Conservation (phyloP, 2,797 vertebrate species). For the Limnodromus scolopaceus region DNA sequence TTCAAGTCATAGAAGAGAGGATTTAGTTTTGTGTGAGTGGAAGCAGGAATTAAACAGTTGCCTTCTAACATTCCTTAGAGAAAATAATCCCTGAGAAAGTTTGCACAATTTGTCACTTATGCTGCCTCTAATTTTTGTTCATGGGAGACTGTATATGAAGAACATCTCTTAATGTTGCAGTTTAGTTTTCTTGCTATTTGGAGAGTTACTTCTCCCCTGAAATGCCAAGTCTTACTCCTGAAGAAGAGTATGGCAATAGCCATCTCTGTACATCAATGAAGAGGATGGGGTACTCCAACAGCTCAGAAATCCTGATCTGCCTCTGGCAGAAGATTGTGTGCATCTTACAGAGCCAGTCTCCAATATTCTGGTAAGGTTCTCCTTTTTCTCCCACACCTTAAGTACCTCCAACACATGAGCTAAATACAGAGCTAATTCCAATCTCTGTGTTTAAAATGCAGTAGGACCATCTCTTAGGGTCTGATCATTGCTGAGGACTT, state of each 20-base stretch:
- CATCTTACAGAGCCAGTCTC: background rate
- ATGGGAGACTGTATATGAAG: background rate
- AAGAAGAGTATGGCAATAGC: background rate
- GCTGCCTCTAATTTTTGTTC: background rate
- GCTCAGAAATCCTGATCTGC: background rate
- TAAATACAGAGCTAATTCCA: background rate
- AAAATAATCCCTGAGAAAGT: background rate
- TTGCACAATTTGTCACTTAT: background rate
- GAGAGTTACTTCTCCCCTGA: background rate
- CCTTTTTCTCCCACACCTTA: background rate
- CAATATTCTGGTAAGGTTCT: background rate
- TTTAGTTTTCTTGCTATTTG: background rate
- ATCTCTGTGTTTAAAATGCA: background rate
- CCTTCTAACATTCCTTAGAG: background rate
- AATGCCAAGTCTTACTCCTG: background rate
- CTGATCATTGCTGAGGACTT: background rate
- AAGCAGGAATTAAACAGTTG: background rate
- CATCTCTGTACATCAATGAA: background rate
- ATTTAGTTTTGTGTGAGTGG: background rate
- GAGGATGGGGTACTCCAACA: background rate
- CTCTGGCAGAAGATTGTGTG: background rate
- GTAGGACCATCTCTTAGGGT: background rate
- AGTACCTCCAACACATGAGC: background rate
- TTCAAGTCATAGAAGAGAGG: background rate
- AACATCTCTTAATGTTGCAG: background rate